Conservation (phyloP, 1,140 invertebrate species). For the Sycophaga agraensis region DNA sequence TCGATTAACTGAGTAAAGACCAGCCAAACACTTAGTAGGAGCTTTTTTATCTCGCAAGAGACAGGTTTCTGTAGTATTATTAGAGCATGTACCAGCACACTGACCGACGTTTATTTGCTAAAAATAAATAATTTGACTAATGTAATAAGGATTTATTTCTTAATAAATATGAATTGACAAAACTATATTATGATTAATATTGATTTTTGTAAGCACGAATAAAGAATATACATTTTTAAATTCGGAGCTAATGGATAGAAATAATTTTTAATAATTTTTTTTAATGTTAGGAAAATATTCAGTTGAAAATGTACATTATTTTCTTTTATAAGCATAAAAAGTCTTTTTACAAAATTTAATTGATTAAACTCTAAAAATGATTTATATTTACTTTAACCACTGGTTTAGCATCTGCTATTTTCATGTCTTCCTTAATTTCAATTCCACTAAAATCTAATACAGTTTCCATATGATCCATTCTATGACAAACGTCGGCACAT, state of each 20-base stretch:
- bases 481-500: slow-evolving; percentile 49
- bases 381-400: slow-evolving; percentile 41
- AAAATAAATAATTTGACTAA: no score
- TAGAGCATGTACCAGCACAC: slow-evolving; percentile 54
- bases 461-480: slow-evolving; percentile 52
- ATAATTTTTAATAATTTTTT: no score
- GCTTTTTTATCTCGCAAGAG: slow-evolving; percentile 51
- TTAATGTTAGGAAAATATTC: no score
- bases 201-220: no score
- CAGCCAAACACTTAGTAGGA: slow-evolving; percentile 50
- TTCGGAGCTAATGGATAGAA: no score
- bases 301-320: neutral
- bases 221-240: no score
- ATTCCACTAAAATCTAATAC: slow-evolving; percentile 51
- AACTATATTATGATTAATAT: no score
- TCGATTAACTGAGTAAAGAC: slow-evolving; percentile 48
- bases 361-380: neutral
- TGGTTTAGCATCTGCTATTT: slow-evolving; percentile 46
- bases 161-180: no score
- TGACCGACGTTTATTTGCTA: slow-evolving; percentile 59
- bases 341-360: neutral
- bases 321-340: neutral
- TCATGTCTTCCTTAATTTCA: slow-evolving; percentile 44
- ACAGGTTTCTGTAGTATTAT: slow-evolving; percentile 51
- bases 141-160: no score